Evolutionary conservation across 2,113 vertebrate genomes (phyloP).

Genomic region (Chitala chitala): DNA sequence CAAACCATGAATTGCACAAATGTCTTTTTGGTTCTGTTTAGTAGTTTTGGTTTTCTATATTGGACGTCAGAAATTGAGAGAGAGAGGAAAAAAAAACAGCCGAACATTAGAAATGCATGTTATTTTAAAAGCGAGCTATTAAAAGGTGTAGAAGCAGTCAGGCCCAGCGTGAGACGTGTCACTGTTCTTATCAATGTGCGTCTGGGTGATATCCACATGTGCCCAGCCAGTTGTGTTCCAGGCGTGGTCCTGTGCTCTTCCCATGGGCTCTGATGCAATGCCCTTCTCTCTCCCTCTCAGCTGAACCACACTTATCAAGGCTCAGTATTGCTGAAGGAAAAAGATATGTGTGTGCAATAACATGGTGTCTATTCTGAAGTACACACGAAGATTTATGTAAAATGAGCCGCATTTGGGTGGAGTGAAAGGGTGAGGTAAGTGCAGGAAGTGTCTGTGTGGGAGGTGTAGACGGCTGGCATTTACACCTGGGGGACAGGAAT

Average conservation of each 20-base stretch:
- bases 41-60: not conserved
- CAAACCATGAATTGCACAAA: constrained; percentile 6
- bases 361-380: constrained; percentile 2
- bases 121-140: not conserved
- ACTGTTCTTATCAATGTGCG: no score
- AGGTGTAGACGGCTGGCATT: not conserved
- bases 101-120: not conserved
- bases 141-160: no score
- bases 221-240: no score
- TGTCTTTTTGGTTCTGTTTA: not conserved
- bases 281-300: not conserved
- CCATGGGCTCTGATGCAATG: no score
- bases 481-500: not conserved
- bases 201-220: no score
- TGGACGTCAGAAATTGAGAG: not conserved
- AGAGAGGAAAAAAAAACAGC: not conserved
- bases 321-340: not conserved
- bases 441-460: constrained; percentile 5
- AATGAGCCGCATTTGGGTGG: not conserved
- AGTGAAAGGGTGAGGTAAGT: not conserved
- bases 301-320: constrained; percentile 28
- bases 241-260: no score
- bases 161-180: no score
- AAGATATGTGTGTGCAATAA: not conserved
- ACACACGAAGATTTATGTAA: constrained; percentile 18